Conservation (phyloP, 1,140 invertebrate genomes). For the Coptotermes formosanus region DNA sequence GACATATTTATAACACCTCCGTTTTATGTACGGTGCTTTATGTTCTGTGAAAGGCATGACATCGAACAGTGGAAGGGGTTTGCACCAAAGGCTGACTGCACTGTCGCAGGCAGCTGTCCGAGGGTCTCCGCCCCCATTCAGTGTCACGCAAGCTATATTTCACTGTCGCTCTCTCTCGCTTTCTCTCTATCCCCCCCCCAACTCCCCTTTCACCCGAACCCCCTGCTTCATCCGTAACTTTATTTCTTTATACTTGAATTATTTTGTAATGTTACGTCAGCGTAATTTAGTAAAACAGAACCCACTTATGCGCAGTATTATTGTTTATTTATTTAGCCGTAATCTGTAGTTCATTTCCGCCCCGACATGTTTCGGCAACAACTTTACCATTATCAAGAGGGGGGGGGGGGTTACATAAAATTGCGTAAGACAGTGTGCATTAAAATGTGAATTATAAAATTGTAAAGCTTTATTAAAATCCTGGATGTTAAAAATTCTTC, state of each 20-base stretch:
- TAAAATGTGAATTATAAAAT: too few relatives aligned
- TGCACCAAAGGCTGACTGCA: background rate
- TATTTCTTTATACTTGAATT: background rate
- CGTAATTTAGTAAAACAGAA: too few relatives aligned
- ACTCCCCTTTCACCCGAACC: too few relatives aligned
- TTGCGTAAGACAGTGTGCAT: too few relatives aligned
- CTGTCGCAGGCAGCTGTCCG: slow-evolving; percentile 11
- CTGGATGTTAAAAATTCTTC: too few relatives aligned
- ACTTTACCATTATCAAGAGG: too few relatives aligned
- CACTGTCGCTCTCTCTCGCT: background rate
- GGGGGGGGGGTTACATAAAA: too few relatives aligned
- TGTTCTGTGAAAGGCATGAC: background rate
- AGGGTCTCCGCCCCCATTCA: background rate
- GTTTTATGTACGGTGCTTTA: background rate
- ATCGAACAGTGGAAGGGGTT: background rate
- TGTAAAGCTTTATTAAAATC: too few relatives aligned
- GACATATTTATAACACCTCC: background rate
- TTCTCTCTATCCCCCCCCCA: background rate
- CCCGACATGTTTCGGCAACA: too few relatives aligned
- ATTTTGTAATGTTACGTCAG: background rate
- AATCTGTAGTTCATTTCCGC: too few relatives aligned
- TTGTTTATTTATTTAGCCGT: too few relatives aligned
- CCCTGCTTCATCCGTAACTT: background rate
- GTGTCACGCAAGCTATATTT: slow-evolving; percentile 10
- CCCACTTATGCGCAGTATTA: too few relatives aligned